Conservation (phyloP, 2,888 invertebrate genomes). For the Lutraria lutraria region DNA sequence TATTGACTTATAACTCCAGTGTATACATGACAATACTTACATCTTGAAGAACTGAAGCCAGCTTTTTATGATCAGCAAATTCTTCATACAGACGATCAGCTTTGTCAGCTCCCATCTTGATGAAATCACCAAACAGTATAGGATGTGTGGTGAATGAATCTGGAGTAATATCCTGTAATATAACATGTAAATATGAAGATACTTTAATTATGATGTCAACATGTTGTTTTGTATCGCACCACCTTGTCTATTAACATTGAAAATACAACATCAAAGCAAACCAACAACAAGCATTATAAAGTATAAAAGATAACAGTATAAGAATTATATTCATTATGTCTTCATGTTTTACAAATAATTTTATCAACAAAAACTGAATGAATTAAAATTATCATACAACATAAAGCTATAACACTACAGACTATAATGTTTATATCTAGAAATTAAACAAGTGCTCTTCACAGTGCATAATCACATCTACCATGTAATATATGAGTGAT, state of each 20-base stretch:
- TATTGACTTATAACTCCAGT: neutral
- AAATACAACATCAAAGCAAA: no score
- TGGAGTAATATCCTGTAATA: constrained; percentile 83
- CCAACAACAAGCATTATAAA: no score
- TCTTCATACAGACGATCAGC: constrained; percentile 94
- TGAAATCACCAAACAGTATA: constrained; percentile 94
- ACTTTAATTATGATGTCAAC: neutral
- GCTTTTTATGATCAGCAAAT: constrained; percentile 91
- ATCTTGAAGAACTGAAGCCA: constrained; percentile 90
- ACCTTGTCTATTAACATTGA: neutral
- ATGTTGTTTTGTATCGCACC: neutral
- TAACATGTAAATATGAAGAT: neutral
- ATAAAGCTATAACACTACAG: neutral
- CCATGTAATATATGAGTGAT: no score
- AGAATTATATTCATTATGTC: no score
- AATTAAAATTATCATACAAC: no score
- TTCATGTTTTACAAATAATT: no score
- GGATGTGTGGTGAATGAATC: constrained; percentile 84
- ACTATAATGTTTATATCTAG: neutral
- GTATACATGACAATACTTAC: constrained; percentile 86
- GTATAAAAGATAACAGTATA: no score
- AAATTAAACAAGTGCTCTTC: no score
- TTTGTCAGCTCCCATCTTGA: constrained; percentile 91
- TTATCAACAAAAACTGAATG: no score
- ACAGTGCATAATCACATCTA: no score